Percentiles rank a stretch among this genome's conserved stretches.
Conservation (phyloP, 2,797 vertebrate genomes). For the Sebastes wilsoni region DNA sequence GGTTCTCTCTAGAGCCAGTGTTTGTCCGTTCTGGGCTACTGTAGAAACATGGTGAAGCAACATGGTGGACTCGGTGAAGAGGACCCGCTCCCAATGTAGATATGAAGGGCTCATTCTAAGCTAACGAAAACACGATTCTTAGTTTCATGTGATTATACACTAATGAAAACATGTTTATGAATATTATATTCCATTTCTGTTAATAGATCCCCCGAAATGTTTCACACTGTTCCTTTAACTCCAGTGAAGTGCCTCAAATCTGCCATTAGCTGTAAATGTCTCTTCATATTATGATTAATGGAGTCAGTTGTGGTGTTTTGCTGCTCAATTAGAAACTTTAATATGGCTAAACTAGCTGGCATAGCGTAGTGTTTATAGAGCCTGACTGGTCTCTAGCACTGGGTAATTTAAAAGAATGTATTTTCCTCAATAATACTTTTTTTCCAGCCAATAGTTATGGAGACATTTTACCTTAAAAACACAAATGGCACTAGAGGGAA, state of each 20-base stretch:
- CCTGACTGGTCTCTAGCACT: not conserved
- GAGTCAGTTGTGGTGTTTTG: not conserved
- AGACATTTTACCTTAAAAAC: not conserved
- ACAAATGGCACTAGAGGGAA: not conserved
- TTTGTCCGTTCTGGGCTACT: no score
- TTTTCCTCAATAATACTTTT: not conserved
- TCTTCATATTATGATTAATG: conserved; percentile 13
- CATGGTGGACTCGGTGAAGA: no score
- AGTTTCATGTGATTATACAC: no score
- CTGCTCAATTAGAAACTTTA: not conserved
- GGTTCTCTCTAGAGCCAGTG: no score
- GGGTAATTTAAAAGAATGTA: not conserved
- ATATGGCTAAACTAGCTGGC: not conserved
- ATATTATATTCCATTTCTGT: no score
- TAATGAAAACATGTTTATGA: no score
- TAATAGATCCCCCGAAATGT: no score
- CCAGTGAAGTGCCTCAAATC: not conserved
- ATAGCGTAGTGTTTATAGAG: not conserved
- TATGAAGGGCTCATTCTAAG: no score
- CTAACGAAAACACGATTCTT: no score
- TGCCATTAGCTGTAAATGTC: conserved; percentile 4
- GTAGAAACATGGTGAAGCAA: no score
- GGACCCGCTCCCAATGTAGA: no score
- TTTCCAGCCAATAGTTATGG: not conserved
- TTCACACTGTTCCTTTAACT: not conserved